phyloP scores from a whole-genome alignment of 1,140 invertebrate species.

The Steinernema feltiae region DNA sequence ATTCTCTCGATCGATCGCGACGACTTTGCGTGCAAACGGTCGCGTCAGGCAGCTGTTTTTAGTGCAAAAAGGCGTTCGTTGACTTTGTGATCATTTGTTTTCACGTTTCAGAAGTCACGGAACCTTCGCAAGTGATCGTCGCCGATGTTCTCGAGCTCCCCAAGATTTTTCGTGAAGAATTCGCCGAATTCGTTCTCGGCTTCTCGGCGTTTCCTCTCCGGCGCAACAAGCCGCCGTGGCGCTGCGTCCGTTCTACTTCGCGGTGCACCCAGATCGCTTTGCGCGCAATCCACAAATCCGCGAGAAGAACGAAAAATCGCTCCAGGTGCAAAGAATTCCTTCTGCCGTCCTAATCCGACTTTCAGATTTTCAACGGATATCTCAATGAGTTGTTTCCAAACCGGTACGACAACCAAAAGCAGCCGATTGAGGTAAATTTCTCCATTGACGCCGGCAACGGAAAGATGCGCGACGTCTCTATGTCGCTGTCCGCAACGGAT shows the following conservation, averaged over 20 bases:
- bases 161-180: neutral
- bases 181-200: neutral
- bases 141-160: neutral
- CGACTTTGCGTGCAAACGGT: neutral
- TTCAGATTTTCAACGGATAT: conserved; percentile 5
- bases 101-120: no score
- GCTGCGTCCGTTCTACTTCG: neutral
- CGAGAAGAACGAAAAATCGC: neutral
- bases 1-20: neutral
- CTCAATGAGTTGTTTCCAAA: neutral
- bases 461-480: conserved; percentile 25
- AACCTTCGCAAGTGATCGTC: no score
- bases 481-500: conserved; percentile 28
- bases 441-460: conserved; percentile 28
- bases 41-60: no score
- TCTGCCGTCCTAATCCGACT: no score
- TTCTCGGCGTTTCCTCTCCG: neutral
- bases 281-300: neutral
- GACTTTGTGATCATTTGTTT: no score
- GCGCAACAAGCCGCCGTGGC: neutral
- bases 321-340: neutral
- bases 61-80: no score
- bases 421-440: conserved; percentile 21
- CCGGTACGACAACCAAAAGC: neutral
- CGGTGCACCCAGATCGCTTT: neutral